A percentile compares a stretch with the other conserved stretches of the same genome.
These are phyloP conservation scores for Machaerirhynchus nigripectus DNA, from an alignment of 2,113 vertebrate genomes.

Conservation along the genomic window DNA sequence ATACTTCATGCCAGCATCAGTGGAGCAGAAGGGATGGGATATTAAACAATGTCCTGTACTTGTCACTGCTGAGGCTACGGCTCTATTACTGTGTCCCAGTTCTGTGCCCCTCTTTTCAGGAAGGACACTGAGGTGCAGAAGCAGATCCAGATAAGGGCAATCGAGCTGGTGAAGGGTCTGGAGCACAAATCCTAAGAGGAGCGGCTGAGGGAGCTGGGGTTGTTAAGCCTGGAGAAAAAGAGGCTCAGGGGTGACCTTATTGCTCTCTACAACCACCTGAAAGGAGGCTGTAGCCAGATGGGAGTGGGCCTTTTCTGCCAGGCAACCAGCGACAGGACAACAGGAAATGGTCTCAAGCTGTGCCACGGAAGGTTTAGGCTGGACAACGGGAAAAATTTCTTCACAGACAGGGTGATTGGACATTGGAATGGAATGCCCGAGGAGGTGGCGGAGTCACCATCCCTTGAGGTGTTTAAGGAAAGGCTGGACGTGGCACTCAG, in stretches of 20 bases:
- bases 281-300: not conserved
- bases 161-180: not conserved
- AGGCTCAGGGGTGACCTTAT: rapidly evolving
- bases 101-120: not conserved
- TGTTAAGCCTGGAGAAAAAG: not conserved
- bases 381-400: not conserved
- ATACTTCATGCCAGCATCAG: rapidly evolving
- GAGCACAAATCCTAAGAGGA: not conserved
- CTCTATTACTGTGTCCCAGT: rapidly evolving
- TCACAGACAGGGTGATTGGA: rapidly evolving
- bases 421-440: not conserved
- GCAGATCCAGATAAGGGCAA: not conserved
- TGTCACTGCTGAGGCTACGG: rapidly evolving
- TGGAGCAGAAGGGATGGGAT: rapidly evolving
- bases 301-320: not conserved
- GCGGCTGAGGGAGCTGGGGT: not conserved
- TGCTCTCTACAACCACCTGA: no score
- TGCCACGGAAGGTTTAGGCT: not conserved
- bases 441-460: not conserved
- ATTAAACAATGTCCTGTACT: not conserved
- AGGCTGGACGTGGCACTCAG: not conserved
- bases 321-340: not conserved
- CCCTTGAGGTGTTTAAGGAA: not conserved
- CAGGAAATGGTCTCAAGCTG: not conserved
- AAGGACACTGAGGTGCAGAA: not conserved